Evolutionary conservation across 1,140 invertebrate genomes (phyloP).

Genomic region (Anastatus disparis): DNA sequence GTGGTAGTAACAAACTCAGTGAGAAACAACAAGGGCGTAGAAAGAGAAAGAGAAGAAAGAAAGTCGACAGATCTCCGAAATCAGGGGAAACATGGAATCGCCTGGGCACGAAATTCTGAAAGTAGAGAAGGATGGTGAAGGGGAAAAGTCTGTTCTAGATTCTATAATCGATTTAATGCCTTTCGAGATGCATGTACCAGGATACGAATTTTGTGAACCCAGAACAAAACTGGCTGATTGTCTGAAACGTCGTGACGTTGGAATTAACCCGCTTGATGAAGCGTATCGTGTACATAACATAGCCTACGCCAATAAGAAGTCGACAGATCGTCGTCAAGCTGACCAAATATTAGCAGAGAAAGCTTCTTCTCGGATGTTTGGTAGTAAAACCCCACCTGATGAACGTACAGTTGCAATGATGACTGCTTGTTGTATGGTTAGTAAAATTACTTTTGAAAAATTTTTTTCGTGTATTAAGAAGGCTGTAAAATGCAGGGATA

Average conservation of each 20-base stretch:
- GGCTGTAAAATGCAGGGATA: too few species aligned
- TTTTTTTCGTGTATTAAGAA: not conserved
- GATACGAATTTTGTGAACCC: constrained; percentile 63
- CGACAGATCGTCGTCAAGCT: not conserved
- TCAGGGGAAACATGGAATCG: too few species aligned
- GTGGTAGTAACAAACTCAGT: too few species aligned
- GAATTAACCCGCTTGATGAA: constrained; percentile 57
- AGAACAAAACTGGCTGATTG: constrained; percentile 25
- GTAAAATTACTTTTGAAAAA: constrained; percentile 11
- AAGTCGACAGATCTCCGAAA: too few species aligned
- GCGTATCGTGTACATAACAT: constrained; percentile 28
- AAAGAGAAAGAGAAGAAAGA: too few species aligned
- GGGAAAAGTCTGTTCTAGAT: not conserved
- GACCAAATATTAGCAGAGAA: constrained; percentile 5
- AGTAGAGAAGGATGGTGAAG: too few species aligned
- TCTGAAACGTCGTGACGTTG: constrained; percentile 46
- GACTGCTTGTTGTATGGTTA: constrained; percentile 4
- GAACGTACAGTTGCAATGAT: not conserved
- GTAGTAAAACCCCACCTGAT: not conserved
- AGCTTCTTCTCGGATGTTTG: not conserved
- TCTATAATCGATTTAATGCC: constrained; percentile 44
- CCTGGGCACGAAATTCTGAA: too few species aligned
- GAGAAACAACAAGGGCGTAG: too few species aligned
- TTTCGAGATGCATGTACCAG: constrained; percentile 62
- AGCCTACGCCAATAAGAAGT: not conserved